Conservation (phyloP, 2,113 vertebrate species). For the Pipa parva region DNA sequence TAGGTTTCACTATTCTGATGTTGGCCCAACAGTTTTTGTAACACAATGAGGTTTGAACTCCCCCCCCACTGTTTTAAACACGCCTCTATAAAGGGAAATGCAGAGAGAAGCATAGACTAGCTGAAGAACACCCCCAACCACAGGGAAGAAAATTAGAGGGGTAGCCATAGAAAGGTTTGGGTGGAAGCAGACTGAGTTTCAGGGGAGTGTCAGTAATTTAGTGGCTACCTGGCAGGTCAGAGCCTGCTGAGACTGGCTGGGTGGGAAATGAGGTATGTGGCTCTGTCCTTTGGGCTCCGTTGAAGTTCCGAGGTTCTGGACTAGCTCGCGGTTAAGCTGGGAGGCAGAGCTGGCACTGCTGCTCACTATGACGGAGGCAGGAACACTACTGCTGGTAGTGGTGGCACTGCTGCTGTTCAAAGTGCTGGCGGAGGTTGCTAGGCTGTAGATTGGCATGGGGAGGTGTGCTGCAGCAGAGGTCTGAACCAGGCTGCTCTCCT, state of each 20-base stretch:
- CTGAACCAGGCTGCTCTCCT: slow-evolving; percentile 63
- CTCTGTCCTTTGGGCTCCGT: slow-evolving; percentile 43
- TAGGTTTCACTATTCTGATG: no score
- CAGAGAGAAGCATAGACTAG: slow-evolving; percentile 15
- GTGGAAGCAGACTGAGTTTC: slow-evolving; percentile 63
- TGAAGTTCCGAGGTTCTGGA: slow-evolving; percentile 60
- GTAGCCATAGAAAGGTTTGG: slow-evolving; percentile 49
- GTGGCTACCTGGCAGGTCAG: slow-evolving; percentile 78
- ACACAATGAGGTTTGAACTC: no score
- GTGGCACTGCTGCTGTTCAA: slow-evolving; percentile 46
- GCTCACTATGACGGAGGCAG: slow-evolving; percentile 89
- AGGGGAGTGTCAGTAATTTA: slow-evolving; percentile 52
- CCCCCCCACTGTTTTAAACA: no score
- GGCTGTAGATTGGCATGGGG: slow-evolving; percentile 51
- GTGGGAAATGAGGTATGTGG: slow-evolving; percentile 59
- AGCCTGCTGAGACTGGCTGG: slow-evolving; percentile 68
- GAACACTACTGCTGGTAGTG: slow-evolving; percentile 67
- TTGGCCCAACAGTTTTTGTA: no score
- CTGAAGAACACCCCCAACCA: slow-evolving; percentile 5
- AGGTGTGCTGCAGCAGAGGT: slow-evolving; percentile 59
- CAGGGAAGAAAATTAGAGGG: slow-evolving; percentile 37
- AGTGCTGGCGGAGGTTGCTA: slow-evolving; percentile 46
- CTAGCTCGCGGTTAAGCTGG: slow-evolving; percentile 49
- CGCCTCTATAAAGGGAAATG: neutral
- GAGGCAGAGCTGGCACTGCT: slow-evolving; percentile 65